phyloP scores from a whole-genome alignment of 1,140 invertebrate species.

The Phymorhynchus buccinoides region DNA sequence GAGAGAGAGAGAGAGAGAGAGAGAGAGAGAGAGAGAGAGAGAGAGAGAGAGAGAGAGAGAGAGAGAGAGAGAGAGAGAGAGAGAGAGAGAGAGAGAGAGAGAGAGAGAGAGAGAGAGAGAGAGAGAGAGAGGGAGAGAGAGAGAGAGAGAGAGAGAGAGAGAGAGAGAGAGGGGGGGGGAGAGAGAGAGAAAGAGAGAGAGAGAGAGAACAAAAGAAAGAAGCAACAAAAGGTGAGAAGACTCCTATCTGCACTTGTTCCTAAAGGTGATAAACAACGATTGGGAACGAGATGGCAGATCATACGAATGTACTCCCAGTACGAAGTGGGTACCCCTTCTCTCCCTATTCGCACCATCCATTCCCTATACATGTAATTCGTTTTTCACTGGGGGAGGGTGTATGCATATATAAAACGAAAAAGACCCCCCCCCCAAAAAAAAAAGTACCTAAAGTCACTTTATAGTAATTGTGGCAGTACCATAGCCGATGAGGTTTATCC shows the following conservation, averaged over 20 bases:
- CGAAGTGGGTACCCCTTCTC: too few relatives aligned
- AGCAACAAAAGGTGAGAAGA: background rate
- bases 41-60: background rate
- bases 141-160: background rate
- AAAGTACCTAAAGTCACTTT: too few relatives aligned
- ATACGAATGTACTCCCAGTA: too few relatives aligned
- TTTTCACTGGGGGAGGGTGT: background rate
- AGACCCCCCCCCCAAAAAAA: too few relatives aligned
- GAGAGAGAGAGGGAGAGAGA: background rate
- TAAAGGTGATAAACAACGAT: background rate
- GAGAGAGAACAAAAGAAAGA: background rate
- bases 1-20: background rate
- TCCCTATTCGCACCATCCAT: too few relatives aligned
- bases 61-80: constrained; percentile 1
- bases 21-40: background rate
- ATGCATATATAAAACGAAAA: too few relatives aligned
- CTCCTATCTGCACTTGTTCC: too few relatives aligned
- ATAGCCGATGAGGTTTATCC: too few relatives aligned
- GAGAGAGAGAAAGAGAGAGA: background rate
- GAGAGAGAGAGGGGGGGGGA: background rate
- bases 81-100: background rate
- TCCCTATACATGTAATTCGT: too few relatives aligned
- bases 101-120: background rate
- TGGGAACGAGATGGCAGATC: background rate
- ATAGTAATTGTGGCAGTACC: too few relatives aligned